Conservation (phyloP, 1,140 invertebrate genomes). For the Drosophila simulans region DNA sequence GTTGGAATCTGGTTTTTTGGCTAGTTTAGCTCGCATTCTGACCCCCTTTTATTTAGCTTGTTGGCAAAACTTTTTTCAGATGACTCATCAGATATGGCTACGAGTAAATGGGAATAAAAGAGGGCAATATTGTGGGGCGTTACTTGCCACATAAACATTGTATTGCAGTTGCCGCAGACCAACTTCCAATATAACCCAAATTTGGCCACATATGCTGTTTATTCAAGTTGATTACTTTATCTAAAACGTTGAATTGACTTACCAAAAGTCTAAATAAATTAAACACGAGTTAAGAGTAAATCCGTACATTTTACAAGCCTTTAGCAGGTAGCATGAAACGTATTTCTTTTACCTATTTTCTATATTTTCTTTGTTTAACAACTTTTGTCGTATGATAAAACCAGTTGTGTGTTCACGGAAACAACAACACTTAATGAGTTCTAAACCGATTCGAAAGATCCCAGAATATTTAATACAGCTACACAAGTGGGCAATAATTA, state of each 20-base stretch:
- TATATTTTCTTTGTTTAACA: constrained; percentile 22
- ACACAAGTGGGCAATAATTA: constrained; percentile 4
- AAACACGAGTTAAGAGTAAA: constrained; percentile 3
- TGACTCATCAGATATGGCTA: constrained; percentile 39
- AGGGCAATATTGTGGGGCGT: constrained; percentile 17
- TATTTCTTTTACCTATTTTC: constrained; percentile 31
- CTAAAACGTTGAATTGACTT: not conserved
- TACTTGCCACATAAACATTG: constrained; percentile 46
- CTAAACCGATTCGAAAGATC: not conserved
- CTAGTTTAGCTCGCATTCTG: constrained; percentile 26
- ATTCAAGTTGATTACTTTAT: not conserved
- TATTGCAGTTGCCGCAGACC: constrained; percentile 18
- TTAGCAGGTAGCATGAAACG: constrained; percentile 33
- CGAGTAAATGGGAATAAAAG: constrained; percentile 20
- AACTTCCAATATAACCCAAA: constrained; percentile 6
- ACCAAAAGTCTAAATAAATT: not conserved
- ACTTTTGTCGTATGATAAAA: constrained; percentile 28
- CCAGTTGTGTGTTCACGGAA: constrained; percentile 27
- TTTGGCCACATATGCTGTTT: constrained; percentile 4
- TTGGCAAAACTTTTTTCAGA: constrained; percentile 33
- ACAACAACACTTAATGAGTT: not conserved
- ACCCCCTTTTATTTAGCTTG: constrained; percentile 34
- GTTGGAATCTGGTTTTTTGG: constrained; percentile 38
- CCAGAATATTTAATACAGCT: not conserved
- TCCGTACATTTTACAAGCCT: not conserved